Percentiles rank a stretch among this genome's conserved stretches.
phyloP scores from a whole-genome alignment of 1,140 invertebrate species.

The Drosophila ercepeae region DNA sequence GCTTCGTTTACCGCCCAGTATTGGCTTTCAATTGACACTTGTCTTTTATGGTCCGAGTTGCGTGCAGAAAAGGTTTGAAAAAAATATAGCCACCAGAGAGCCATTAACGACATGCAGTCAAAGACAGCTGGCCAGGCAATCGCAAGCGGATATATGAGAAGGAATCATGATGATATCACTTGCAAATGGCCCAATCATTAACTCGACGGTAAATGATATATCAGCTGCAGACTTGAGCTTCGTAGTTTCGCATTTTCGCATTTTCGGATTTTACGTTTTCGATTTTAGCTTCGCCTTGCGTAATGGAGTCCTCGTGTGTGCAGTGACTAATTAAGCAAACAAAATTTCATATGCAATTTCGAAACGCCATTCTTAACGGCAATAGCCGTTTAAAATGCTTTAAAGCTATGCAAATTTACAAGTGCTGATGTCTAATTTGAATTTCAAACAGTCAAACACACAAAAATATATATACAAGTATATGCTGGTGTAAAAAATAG shows the following conservation, averaged over 20 bases:
- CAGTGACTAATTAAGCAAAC: conserved; percentile 72
- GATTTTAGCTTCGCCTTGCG: conserved; percentile 13
- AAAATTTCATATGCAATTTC: conserved; percentile 60
- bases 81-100: conserved; percentile 11
- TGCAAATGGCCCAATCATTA: conserved; percentile 41
- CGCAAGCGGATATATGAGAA: conserved; percentile 35
- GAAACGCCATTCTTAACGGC: conserved; percentile 55
- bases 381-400: conserved; percentile 56
- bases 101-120: conserved; percentile 53
- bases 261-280: background rate
- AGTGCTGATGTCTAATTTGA: conserved; percentile 79
- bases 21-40: conserved; percentile 67
- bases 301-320: conserved; percentile 34
- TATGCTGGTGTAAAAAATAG: conserved; percentile 26
- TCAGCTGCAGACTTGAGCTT: conserved; percentile 16
- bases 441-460: conserved; percentile 67
- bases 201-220: conserved; percentile 31
- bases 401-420: conserved; percentile 77
- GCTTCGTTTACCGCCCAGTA: conserved; percentile 28
- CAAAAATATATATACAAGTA: conserved; percentile 8
- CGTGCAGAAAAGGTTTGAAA: conserved; percentile 27
- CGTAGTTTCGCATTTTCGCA: background rate
- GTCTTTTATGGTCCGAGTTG: conserved; percentile 34
- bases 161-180: conserved; percentile 34
- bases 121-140: conserved; percentile 20